Conservation (phyloP, 2,888 invertebrate genomes). For the Thyatira batis region DNA sequence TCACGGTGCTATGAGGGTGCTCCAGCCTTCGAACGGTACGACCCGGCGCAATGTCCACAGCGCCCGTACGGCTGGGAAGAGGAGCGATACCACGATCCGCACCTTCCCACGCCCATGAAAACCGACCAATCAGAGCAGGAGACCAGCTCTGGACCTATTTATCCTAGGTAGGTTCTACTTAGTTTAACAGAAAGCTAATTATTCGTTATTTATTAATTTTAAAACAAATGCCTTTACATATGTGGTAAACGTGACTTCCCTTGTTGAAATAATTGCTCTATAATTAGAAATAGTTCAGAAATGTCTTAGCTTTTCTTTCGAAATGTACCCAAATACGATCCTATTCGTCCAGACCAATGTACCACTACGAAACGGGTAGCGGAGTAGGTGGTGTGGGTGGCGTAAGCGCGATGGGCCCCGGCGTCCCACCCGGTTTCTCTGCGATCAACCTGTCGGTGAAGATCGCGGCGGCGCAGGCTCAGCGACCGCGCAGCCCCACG, state of each 20-base stretch:
- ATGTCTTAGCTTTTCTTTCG: slow-evolving; percentile 5
- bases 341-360: slow-evolving; percentile 86
- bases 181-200: too few relatives aligned
- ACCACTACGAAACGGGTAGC: slow-evolving; percentile 87
- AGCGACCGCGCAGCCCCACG: slow-evolving; percentile 88
- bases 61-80: slow-evolving; percentile 82
- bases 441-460: slow-evolving; percentile 93
- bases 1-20: slow-evolving; percentile 78
- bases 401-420: slow-evolving; percentile 85
- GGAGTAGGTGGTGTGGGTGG: slow-evolving; percentile 82
- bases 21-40: slow-evolving; percentile 79
- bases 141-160: slow-evolving; percentile 86
- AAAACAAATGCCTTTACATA: slow-evolving; percentile 39
- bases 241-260: slow-evolving; percentile 75
- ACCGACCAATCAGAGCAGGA: slow-evolving; percentile 87
- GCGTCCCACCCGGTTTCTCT: slow-evolving; percentile 88
- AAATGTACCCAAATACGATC: slow-evolving; percentile 10
- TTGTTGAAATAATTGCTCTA: slow-evolving; percentile 7
- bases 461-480: slow-evolving; percentile 88
- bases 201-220: slow-evolving; percentile 18
- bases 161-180: slow-evolving; percentile 83
- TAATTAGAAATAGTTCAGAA: slow-evolving; percentile 1
- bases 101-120: slow-evolving; percentile 85
- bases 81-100: slow-evolving; percentile 83
- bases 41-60: slow-evolving; percentile 76